A percentile compares a stretch with the other conserved stretches of the same genome.
phyloP scores from a whole-genome alignment of 2,888 invertebrate species.

The Cephus pulcher region DNA sequence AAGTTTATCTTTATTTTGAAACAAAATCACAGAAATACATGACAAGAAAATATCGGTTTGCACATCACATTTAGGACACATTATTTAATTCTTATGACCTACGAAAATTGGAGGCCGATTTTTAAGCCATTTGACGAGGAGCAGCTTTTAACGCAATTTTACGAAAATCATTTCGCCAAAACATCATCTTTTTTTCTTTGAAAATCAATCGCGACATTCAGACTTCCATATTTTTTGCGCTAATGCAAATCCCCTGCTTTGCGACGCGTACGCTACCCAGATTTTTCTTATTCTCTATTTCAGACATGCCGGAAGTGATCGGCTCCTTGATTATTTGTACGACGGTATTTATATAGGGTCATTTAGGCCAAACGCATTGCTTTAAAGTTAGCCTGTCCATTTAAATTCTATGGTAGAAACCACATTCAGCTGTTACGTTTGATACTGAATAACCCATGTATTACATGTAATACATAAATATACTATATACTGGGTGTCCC shows the following conservation, averaged over 20 bases:
- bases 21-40: conserved; percentile 42
- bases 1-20: conserved; percentile 18
- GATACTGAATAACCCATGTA: background rate
- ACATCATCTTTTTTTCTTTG: background rate
- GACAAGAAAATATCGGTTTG: conserved; percentile 52
- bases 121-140: background rate
- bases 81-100: conserved; percentile 21
- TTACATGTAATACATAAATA: background rate
- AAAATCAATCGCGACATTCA: background rate
- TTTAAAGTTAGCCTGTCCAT: background rate
- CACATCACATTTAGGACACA: conserved; percentile 50
- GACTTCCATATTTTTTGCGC: background rate
- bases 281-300: background rate
- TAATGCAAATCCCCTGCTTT: background rate
- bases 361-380: background rate
- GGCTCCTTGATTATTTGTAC: conserved; percentile 1
- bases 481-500: background rate
- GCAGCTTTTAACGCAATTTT: background rate
- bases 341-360: background rate
- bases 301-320: background rate
- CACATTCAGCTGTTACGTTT: background rate
- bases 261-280: background rate
- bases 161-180: background rate
- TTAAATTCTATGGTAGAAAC: background rate
- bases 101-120: background rate